phyloP scores from a whole-genome alignment of 1,140 invertebrate genomes.

The Bradysia coprophila region DNA sequence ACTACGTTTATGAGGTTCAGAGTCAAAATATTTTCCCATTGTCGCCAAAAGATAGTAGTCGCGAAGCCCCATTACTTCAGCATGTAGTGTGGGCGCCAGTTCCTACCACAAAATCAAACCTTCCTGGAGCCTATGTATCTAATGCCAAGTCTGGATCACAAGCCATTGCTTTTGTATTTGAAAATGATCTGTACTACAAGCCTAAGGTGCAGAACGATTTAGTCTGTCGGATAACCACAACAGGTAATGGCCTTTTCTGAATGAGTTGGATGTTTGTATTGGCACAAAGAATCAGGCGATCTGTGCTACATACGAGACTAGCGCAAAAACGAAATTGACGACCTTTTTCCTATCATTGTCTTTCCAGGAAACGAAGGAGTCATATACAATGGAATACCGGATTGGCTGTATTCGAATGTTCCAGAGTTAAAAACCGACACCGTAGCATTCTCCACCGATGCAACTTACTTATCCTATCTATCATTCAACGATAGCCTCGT shows the following conservation, averaged over 20 bases:
- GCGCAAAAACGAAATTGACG: too few relatives aligned
- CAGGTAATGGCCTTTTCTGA: too few relatives aligned
- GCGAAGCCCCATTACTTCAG: conserved; percentile 37
- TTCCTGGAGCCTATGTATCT: too few relatives aligned
- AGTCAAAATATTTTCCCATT: conserved; percentile 41
- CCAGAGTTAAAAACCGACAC: conserved; percentile 43
- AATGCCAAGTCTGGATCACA: too few relatives aligned
- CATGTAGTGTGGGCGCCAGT: conserved; percentile 48
- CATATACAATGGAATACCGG: conserved; percentile 56
- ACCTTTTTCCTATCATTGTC: too few relatives aligned
- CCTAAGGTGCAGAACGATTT: conserved; percentile 42
- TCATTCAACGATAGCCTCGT: conserved; percentile 70
- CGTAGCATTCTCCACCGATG: conserved; percentile 69
- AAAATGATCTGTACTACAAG: conserved; percentile 67
- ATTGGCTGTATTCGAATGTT: conserved; percentile 71
- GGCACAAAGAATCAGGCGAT: too few relatives aligned
- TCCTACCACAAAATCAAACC: conserved; percentile 14
- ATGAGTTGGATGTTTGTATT: too few relatives aligned
- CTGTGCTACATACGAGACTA: too few relatives aligned
- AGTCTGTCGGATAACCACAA: conserved; percentile 41
- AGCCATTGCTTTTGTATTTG: conserved; percentile 47
- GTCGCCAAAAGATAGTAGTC: conserved; percentile 37
- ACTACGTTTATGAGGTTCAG: conserved; percentile 54
- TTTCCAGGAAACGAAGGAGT: too few relatives aligned
- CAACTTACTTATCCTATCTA: conserved; percentile 54